phyloP scores from a whole-genome alignment of 35 echinoderm and acorn worm genomes.

The Chiridota heheva region DNA sequence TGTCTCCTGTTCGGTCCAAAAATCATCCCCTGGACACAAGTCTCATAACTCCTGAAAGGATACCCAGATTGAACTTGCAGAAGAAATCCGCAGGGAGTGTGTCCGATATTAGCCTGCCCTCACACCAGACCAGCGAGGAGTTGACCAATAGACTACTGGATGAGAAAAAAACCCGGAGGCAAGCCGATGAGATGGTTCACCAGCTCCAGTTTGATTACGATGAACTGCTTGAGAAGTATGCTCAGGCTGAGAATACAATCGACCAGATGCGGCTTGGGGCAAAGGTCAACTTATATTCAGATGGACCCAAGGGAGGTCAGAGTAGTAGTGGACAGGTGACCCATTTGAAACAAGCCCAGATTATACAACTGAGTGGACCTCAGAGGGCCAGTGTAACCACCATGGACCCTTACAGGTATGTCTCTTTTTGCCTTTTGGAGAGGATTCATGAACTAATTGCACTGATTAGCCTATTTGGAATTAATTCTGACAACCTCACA shows the following conservation, averaged over 20 bases:
- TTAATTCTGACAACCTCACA: no score
- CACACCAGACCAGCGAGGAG: slow-evolving; percentile 47
- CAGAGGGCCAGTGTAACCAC: slow-evolving; percentile 55
- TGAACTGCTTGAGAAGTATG: slow-evolving; percentile 89
- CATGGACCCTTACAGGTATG: no score
- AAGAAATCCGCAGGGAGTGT: slow-evolving; percentile 18
- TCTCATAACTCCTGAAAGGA: background rate
- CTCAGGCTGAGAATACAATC: slow-evolving; percentile 93
- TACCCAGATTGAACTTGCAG: background rate
- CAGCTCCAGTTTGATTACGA: slow-evolving; percentile 89
- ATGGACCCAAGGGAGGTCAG: slow-evolving; percentile 53
- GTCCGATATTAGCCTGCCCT: slow-evolving; percentile 16
- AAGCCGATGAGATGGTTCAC: slow-evolving; percentile 69
- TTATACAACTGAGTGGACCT: slow-evolving; percentile 47
- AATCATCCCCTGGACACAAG: background rate
- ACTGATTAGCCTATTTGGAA: no score
- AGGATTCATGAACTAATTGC: no score
- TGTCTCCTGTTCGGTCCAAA: background rate
- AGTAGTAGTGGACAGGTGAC: slow-evolving; percentile 14
- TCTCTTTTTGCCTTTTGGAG: no score
- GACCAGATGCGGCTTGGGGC: slow-evolving; percentile 85
- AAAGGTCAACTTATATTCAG: slow-evolving; percentile 77
- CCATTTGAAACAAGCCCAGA: slow-evolving; percentile 46
- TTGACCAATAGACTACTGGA: slow-evolving; percentile 24
- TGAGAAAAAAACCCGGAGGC: slow-evolving; percentile 53